Evolutionary conservation across 2,888 invertebrate species (phyloP).

Genomic region (Lampropteryx suffumata): DNA sequence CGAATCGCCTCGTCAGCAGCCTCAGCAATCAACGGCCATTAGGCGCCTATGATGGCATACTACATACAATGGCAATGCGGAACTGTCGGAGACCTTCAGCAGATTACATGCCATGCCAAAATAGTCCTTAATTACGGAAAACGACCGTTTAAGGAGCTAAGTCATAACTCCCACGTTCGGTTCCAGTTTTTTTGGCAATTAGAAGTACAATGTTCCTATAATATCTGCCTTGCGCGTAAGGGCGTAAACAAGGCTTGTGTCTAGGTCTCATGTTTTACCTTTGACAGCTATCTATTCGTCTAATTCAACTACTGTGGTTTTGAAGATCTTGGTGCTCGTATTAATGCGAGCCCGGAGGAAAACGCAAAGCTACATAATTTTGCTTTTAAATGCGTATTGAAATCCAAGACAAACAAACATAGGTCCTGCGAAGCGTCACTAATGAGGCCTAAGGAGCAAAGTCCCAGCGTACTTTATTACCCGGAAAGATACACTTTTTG

Average conservation of each 20-base stretch:
- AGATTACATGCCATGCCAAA: constrained; percentile 47
- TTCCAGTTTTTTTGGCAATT: constrained; percentile 19
- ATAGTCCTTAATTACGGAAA: constrained; percentile 40
- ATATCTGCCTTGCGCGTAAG: not conserved
- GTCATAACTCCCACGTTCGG: constrained; percentile 28
- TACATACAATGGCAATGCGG: constrained; percentile 50
- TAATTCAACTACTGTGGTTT: too few species aligned
- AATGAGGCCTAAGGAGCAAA: constrained; percentile 29
- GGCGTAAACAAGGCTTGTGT: constrained; percentile 7
- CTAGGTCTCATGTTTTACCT: not conserved
- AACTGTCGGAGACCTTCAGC: constrained; percentile 44
- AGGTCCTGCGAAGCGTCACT: constrained; percentile 30
- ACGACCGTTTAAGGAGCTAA: constrained; percentile 23
- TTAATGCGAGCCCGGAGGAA: not conserved
- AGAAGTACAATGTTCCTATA: not conserved
- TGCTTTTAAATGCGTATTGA: constrained; percentile 6
- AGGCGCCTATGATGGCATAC: constrained; percentile 68
- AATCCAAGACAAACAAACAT: constrained; percentile 1
- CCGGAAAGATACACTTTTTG: constrained; percentile 36
- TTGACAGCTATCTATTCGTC: too few species aligned
- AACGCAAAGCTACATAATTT: not conserved
- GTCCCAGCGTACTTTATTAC: constrained; percentile 35
- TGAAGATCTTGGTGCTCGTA: too few species aligned
- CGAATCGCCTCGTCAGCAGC: constrained; percentile 52
- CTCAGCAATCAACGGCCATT: constrained; percentile 57